Base-by-base conservation (phyloP, 2,888 invertebrate species). In the Drosophila seclusa region DNA sequence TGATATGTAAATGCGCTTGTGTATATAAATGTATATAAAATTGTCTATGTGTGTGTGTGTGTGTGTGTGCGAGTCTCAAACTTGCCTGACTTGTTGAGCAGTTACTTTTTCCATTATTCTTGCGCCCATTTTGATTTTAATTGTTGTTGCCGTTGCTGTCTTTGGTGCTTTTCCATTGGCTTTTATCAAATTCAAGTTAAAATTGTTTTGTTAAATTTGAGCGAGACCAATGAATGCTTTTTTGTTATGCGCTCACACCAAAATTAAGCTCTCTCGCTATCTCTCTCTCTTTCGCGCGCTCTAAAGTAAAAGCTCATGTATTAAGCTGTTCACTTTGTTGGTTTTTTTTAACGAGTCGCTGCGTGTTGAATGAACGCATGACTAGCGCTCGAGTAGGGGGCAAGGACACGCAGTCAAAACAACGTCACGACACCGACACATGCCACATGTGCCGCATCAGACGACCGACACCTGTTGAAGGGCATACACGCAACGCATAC, bases 101-200 rank as follows among this genome's bases (percentile, higher is more conserved):
- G 79, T 81, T 81, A 83, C 85, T 81, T 78, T 84, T 84, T 85
- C 87, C 84, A 84, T 87, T 90, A 90, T 90, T 85, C 90, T 90
- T 82, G 90, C 90, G 85, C 82, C 90, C 85, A 85, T 85, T 85
- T 85, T 88, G 89, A 89, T 89, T 87, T 85, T 61, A 66, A 53
- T 64, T 80, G 49, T 63, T 71, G 42, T 49, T 74, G 36, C 54
- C 63, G 42, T 62, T 73, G 74, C 53, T 78, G 63, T 68, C 62
- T 68, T 80, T 80, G 77, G 59, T 82, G 89, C 91, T 80, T 83
- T 85, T 86, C 88, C 89, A 90, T 90, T 89, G 91, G 90, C 87
- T 90, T 84, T 78, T 49, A 76, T 69, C 63, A 78, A 78, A 72
- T 68, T 70, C 64, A 67, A 75, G 59, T 73, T 82, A 62, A 72